Conservation (phyloP, 2,113 vertebrate species). For the Acrocephalus kingi region DNA sequence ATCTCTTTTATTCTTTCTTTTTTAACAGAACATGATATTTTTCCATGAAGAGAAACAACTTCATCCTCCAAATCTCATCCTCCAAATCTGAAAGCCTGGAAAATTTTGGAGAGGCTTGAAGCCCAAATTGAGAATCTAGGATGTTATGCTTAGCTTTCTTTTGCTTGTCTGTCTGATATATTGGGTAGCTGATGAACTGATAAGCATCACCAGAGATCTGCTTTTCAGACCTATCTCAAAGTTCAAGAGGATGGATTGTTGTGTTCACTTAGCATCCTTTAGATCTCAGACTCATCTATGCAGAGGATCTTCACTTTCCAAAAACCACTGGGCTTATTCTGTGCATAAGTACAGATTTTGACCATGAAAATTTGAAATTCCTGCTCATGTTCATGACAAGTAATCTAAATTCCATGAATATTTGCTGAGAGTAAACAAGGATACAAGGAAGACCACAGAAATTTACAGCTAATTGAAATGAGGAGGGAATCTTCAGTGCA, state of each 20-base stretch:
- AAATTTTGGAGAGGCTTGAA: not conserved
- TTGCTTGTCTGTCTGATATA: not conserved
- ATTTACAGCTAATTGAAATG: not conserved
- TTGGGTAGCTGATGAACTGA: not conserved
- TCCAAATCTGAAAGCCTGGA: not conserved
- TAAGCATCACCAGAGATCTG: not conserved
- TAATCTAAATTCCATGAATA: not conserved
- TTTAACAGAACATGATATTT: not conserved
- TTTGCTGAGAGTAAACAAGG: not conserved
- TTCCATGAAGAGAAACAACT: not conserved
- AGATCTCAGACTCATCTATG: not conserved
- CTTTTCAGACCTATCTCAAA: not conserved
- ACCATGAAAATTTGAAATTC: not conserved
- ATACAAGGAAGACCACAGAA: not conserved
- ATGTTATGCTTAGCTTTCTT: not conserved
- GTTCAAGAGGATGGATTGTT: not conserved
- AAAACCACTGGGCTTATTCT: not conserved
- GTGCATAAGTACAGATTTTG: not conserved
- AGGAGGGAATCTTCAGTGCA: not conserved
- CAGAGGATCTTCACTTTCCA: not conserved
- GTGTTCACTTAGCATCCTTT: not conserved
- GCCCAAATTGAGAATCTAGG: not conserved
- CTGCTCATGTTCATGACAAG: not conserved
- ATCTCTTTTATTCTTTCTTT: rapidly evolving
- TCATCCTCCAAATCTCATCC: not conserved